Evolutionary conservation across 1,140 invertebrate species (phyloP), one percentile per base, ranked within the genome.

Genomic region (Sycobia sp.): DNA sequence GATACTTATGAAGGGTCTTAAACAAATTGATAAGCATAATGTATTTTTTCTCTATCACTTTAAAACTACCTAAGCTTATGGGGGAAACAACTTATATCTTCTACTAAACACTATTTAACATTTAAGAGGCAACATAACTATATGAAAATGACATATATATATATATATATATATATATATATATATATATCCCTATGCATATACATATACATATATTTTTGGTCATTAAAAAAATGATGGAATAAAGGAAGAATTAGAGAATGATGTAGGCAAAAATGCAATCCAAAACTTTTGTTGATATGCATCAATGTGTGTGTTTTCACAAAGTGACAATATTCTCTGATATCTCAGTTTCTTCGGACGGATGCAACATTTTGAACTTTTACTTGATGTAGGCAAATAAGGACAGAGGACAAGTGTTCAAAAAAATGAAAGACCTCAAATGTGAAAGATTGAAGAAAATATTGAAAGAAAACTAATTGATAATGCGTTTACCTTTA

Each of bases 241-340:
- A 43, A 44, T 16, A 53, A 38, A 44, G 41, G 38, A 64, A 58
- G 39, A 51, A 38, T 50, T 32, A 51, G 44, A 34, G 23, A 25
- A 16, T 10, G 36, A 57, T 50, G 25, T n/a, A 69, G 71, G 76
- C 62, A 68, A 72, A 70, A 68, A 58, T 71, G 71, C 68, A 69
- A 73, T 72, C 74, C 74, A 78, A 77, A 67, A 71, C 69, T 79
- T 78, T 78, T 77, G 65, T 74, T 79, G 73, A 76, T 74, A 68
- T 70, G 73, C 70, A 69, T 67, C 70, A 67, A 57, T 61, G 67
- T 66, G 68, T 70, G 71, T 78, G 79, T 81, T 80, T 80, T 77
- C 74, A 81, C 71, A 73, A 76, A 73, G 71, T 70, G 80, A 82
- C 78, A 81, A 82, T 80, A 82, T 80, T 79, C 77, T 77, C 75